Conservation (phyloP, 1,140 invertebrate species). For the Augochlora pura region DNA sequence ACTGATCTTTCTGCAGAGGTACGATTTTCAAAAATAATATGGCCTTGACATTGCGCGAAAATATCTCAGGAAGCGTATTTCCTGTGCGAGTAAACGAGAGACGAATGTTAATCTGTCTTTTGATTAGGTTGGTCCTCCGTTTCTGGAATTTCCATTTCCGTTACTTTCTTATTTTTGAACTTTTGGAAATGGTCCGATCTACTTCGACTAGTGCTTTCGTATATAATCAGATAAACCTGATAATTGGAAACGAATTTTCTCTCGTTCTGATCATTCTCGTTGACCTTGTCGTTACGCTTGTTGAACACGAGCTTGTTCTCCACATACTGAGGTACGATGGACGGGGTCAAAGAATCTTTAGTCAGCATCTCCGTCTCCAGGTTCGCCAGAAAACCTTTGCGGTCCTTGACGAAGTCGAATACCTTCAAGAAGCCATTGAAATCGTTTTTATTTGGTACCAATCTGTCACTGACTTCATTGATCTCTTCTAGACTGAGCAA, state of each 20-base stretch:
- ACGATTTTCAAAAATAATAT: not conserved
- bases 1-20: not conserved
- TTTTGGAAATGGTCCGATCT: constrained; percentile 28
- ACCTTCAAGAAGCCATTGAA: constrained; percentile 48
- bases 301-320: constrained; percentile 43
- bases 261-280: not conserved
- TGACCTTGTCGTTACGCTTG: not conserved
- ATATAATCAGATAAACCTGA: constrained; percentile 60
- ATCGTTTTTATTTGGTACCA: constrained; percentile 47
- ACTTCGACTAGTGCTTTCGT: constrained; percentile 29
- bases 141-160: constrained; percentile 3
- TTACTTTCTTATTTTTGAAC: constrained; percentile 11
- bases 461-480: constrained; percentile 33
- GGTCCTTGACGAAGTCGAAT: constrained; percentile 40
- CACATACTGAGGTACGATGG: constrained; percentile 21
- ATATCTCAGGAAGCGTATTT: not conserved
- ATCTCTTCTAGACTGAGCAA: constrained; percentile 52
- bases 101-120: not conserved
- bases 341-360: constrained; percentile 9
- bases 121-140: constrained; percentile 19
- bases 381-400: constrained; percentile 37
- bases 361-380: constrained; percentile 28
- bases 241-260: constrained; percentile 51
- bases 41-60: not conserved
- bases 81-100: not conserved